Evolutionary conservation across 2,888 invertebrate genomes (phyloP).

Genomic region (Bedellia somnulentella): DNA sequence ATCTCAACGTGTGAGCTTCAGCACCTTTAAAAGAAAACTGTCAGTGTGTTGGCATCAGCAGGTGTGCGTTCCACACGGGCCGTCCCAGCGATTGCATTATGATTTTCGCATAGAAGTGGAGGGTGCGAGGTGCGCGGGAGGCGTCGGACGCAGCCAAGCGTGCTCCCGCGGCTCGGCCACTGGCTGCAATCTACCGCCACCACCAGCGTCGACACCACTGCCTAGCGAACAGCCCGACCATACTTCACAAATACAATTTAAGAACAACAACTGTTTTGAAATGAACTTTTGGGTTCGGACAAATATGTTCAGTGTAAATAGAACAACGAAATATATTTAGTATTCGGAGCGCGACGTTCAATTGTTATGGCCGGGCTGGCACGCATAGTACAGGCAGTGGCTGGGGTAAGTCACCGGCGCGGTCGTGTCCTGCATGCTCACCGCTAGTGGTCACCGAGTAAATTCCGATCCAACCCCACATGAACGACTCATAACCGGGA

Average conservation of each 20-base stretch:
- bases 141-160: slow-evolving; percentile 42
- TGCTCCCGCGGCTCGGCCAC: slow-evolving; percentile 50
- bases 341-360: slow-evolving; percentile 32
- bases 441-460: too few species aligned
- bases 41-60: slow-evolving; percentile 47
- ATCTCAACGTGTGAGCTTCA: slow-evolving; percentile 57
- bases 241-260: neutral
- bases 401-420: slow-evolving; percentile 50
- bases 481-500: too few species aligned
- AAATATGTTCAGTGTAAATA: too few species aligned
- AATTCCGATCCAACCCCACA: too few species aligned
- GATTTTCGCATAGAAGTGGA: slow-evolving; percentile 58
- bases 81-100: slow-evolving; percentile 60
- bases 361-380: too few species aligned
- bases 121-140: slow-evolving; percentile 28
- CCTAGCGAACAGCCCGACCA: neutral
- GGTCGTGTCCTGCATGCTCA: slow-evolving; percentile 47
- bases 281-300: too few species aligned
- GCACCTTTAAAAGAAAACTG: slow-evolving; percentile 58
- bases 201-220: slow-evolving; percentile 13
- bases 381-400: slow-evolving; percentile 30
- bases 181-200: too few species aligned
- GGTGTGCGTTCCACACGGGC: slow-evolving; percentile 53
- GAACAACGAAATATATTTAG: too few species aligned
- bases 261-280: too few species aligned